Base-by-base conservation (phyloP, 2,888 invertebrate genomes). In the Meteorus cinctellus region DNA sequence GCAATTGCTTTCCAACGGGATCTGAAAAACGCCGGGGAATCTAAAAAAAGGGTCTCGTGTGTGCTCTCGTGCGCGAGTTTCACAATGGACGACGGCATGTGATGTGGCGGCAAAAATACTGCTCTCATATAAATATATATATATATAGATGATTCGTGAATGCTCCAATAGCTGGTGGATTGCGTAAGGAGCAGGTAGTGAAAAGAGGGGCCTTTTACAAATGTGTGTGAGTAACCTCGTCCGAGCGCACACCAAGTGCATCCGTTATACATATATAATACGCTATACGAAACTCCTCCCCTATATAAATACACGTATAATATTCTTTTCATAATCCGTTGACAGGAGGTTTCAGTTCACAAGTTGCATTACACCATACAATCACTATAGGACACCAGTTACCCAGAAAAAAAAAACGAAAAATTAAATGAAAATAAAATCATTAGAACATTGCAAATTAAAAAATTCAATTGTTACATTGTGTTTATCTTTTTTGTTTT, bases 181-280 rank as follows among this genome's bases (percentile, higher is more conserved):
- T 73, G 67, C 73, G 59, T 73, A 73, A 73, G 73, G 73, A 19
- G 67, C 73, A 73, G 73, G 73, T 73, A 72, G 60, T 72, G 10
- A 27, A 65, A 65, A 65, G 36, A 36, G 36, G 65, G 36, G 19
- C 36, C 36, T 34, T 63, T 63, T 31, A 63, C 63, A 63, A 63
- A 29, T 73, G 36, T 67, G 59, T 67, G 59, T 29, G 67, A 19
- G 66, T 74, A 69, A 74, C 69, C 74, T 74, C 74, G 74, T 63
- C 55, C 31, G 31, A 65, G 55, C 55, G 41, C 75, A 75, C 69
- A 68, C 69, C 48, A 51, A 63, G 75, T 75, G 68, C 72, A 72
- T 65, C 72, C 65, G 63, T 69, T 74, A 62, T 48, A 41, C 41
- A 55, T 55, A 41, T 12, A 24, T 55, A 48, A 19, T 55, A 55